Conservation (phyloP, 2,888 invertebrate genomes). For the Oscheius sp. region DNA sequence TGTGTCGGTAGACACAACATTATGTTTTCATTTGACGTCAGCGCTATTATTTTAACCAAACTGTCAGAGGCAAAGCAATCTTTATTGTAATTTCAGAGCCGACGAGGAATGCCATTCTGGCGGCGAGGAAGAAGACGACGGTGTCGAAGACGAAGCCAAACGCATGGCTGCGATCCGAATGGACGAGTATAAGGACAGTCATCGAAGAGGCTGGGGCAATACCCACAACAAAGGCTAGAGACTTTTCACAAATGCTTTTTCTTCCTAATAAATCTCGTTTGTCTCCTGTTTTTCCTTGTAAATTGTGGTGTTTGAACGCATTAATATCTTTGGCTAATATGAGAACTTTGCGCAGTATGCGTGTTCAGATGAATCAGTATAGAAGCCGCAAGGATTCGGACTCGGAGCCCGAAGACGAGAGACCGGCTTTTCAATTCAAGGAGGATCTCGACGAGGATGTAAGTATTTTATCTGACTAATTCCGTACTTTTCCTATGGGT, state of each 20-base stretch:
- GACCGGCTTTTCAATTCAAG: neutral
- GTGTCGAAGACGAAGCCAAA: constrained; percentile 39
- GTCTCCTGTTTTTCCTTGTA: neutral
- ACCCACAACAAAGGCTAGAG: constrained; percentile 69
- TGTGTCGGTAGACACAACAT: too few species aligned
- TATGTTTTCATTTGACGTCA: too few species aligned
- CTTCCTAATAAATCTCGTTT: constrained; percentile 5
- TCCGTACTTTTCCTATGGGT: too few species aligned
- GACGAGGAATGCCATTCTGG: constrained; percentile 41
- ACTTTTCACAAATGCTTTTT: neutral
- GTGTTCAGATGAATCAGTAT: neutral
- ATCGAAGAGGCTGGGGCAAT: constrained; percentile 71
- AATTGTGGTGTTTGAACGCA: neutral
- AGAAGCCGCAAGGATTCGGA: constrained; percentile 22
- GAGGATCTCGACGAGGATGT: constrained; percentile 17
- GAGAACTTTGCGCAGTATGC: too few species aligned
- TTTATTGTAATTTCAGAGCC: neutral
- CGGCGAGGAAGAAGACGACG: constrained; percentile 57
- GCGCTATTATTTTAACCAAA: too few species aligned
- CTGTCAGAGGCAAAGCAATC: too few species aligned
- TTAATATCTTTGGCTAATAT: neutral
- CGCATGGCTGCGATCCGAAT: constrained; percentile 55
- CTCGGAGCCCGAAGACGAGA: constrained; percentile 18
- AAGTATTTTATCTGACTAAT: neutral
- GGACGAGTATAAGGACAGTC: constrained; percentile 71